Evolutionary conservation across 2,888 invertebrate genomes (phyloP).

Genomic region (Ferrisia virgata): DNA sequence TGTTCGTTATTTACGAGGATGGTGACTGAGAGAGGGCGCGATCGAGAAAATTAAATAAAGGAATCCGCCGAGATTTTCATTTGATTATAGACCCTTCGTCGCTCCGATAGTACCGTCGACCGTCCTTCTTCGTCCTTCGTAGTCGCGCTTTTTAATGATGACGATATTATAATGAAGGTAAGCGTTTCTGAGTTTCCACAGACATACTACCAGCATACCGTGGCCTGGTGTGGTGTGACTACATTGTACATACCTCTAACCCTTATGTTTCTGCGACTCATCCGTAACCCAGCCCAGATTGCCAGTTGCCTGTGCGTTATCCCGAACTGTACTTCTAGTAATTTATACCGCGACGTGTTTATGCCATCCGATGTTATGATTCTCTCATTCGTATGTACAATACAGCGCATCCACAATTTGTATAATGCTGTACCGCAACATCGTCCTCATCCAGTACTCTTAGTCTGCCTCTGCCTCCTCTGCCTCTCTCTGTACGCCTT

Average conservation of each 20-base stretch:
- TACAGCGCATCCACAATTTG: not conserved
- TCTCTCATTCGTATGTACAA: not conserved
- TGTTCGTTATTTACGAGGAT: constrained; percentile 27
- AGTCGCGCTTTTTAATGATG: constrained; percentile 18
- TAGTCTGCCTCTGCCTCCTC: too few species aligned
- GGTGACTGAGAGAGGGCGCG: constrained; percentile 34
- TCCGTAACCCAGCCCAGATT: not conserved
- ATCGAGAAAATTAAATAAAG: constrained; percentile 44
- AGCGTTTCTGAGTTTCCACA: constrained; percentile 13
- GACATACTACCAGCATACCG: too few species aligned
- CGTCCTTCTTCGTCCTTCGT: not conserved
- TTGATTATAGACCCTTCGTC: constrained; percentile 24
- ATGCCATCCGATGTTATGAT: constrained; percentile 7
- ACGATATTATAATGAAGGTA: constrained; percentile 32
- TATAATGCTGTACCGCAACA: not conserved
- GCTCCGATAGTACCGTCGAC: not conserved
- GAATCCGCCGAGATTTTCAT: constrained; percentile 44
- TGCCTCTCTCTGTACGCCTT: too few species aligned
- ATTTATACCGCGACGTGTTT: constrained; percentile 7
- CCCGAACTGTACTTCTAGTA: not conserved
- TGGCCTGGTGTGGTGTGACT: too few species aligned
- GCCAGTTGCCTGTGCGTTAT: not conserved
- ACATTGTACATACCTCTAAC: not conserved
- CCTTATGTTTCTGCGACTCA: not conserved
- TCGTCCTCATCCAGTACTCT: not conserved